Evolutionary conservation across 2,113 vertebrate species (phyloP), one percentile per base, ranked within the genome.

Genomic region (Morone saxatilis): DNA sequence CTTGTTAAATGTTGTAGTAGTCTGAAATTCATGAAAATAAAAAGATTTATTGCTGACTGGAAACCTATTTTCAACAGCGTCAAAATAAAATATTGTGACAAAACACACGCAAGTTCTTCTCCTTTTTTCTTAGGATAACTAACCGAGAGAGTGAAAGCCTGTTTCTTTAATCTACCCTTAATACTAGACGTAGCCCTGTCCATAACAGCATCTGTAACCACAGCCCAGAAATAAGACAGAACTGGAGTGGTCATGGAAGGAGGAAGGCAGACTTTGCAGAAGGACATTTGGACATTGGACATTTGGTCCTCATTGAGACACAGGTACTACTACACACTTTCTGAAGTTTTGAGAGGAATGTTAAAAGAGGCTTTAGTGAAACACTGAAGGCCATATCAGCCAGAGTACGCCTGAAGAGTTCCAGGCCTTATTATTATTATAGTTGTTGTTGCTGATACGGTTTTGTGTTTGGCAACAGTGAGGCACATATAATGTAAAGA

Each of bases 401-500:
- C 38, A 31, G 20, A 31, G 61, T 9, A n/a, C 19, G 13, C n/a
- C 67, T 25, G 22, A 6, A 9, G 54, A 62, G 56, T 76, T 59
- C 57, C 62, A 20, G n/a, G 62, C 53, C 31, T 69, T 25, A 59
- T 17, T 45, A 31, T 31, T 31, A 59, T 17, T 45, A 31, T 31
- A 2, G 50, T 79, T 17, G 36, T 31, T 45, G 48, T 31, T 45
- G 48, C 54, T 22, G 59, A 57, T 76, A 84, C 48, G 22, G 4
- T 45, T 75, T 38, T 63, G 20, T 65, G 56, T 78, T 60, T 36
- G 25, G 71, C 25, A 73, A 38, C 36, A 60, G 11, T 25, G 2
- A 10, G 45, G 20, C 31, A 56, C n/a, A 71, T 53, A 57, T 20
- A 73, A 81, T 56, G 47, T 73, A 80, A 76, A 87, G 67, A 83